Evolutionary conservation across 1,140 invertebrate genomes (phyloP), one percentile per base, ranked within the genome.

Genomic region (Melitaea cinxia): DNA sequence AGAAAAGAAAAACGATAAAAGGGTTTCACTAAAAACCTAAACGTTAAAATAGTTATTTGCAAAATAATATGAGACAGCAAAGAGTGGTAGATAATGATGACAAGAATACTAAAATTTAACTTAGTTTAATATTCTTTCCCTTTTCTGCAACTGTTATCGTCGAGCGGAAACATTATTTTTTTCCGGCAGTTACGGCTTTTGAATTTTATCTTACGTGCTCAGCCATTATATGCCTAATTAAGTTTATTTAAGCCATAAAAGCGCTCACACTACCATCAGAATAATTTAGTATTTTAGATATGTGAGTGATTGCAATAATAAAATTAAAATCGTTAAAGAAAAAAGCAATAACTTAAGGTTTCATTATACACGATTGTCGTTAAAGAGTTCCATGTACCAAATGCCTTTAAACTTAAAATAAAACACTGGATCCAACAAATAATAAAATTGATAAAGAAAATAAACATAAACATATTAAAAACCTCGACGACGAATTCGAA

Each of bases 151-250:
- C 15, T 17, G 39, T 58, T 58, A 50, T 35, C 42, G 14, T 59
- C 17, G 54, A 50, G 35, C 57, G 57, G 57, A 59, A 59, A 35
- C 19, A 50, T 59, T 49, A 23, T 33, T 59, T 50, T 56, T 56
- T 39, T 24, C 15, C 42, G 26, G 57, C 45, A 49, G 42, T 49
- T 49, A 50, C 57, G 14, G 45, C 24, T 35, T 59, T 59, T 50
- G 14, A 59, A 33, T 35, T 30, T 21, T 17, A 17, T 42, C 37
- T 15, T 9, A 58, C 56, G 24, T 58, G 56, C 56, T 58, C 17
- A 10, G 56, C 23, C 30, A 47, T 58, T 58, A 47, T 47, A 30
- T 19, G 23, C 15, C 39, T 30, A 58, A 58, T 58, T 58, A 47
- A 14, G 10, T 28, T 19, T 26, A 19, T 17, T 30, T 28, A 47